Evolutionary conservation across 1,140 invertebrate genomes (phyloP).

Genomic region (Tetranychus cinnabarinus): DNA sequence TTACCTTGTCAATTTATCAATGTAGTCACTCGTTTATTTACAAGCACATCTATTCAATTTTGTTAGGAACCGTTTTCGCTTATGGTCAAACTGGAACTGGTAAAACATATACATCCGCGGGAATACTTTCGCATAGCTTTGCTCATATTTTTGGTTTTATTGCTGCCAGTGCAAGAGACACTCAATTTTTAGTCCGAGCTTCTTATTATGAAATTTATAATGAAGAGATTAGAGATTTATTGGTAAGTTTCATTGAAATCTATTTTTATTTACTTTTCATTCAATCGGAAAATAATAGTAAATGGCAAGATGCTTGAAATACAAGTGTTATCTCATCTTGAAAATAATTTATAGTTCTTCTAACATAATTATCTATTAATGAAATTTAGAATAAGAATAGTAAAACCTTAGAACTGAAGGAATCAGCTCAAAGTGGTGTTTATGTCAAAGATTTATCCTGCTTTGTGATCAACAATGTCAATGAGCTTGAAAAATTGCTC

Average conservation of each 20-base stretch:
- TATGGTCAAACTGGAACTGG: constrained; percentile 55
- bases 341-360: background rate
- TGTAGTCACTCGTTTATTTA: background rate
- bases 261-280: background rate
- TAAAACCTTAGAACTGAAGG: constrained; percentile 30
- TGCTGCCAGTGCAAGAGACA: constrained; percentile 40
- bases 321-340: background rate
- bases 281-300: background rate
- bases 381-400: constrained; percentile 2
- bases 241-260: constrained; percentile 18
- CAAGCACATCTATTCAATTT: background rate
- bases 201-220: constrained; percentile 60
- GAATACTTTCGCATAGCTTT: constrained; percentile 59
- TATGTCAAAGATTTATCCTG: constrained; percentile 51
- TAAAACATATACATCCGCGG: constrained; percentile 52
- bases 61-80: constrained; percentile 41
- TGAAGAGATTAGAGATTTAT: constrained; percentile 50
- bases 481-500: constrained; percentile 37
- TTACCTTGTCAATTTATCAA: background rate
- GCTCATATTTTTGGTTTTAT: constrained; percentile 50
- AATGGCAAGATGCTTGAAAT: background rate
- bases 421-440: constrained; percentile 51
- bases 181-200: constrained; percentile 39
- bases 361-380: background rate
- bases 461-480: constrained; percentile 53